Conservation (phyloP, 2,113 vertebrate species). For the Pteronura brasiliensis region DNA sequence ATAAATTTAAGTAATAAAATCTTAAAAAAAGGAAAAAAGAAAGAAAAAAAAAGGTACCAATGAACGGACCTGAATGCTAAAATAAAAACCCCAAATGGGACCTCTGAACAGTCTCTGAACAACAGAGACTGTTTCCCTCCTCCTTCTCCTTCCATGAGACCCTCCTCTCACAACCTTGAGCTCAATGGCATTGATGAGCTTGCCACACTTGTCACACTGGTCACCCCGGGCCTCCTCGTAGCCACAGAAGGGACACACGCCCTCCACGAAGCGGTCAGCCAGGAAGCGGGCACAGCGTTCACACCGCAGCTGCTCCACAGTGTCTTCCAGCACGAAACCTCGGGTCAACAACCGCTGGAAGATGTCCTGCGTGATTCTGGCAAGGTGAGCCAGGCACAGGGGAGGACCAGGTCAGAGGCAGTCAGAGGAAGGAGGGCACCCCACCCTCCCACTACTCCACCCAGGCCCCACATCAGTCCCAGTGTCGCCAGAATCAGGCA, state of each 20-base stretch:
- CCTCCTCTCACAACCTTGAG: conserved; percentile 90
- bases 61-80: background rate
- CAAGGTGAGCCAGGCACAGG: fast-evolving
- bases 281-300: conserved; percentile 91
- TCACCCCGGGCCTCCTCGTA: conserved; percentile 95
- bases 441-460: background rate
- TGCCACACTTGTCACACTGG: conserved; percentile 97
- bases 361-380: conserved; percentile 95
- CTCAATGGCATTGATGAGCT: conserved; percentile 96
- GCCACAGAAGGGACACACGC: conserved; percentile 91
- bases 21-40: background rate
- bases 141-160: background rate
- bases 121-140: background rate
- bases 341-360: conserved; percentile 89
- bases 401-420: background rate
- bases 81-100: background rate
- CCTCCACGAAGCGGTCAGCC: conserved; percentile 97
- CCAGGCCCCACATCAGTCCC: background rate
- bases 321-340: conserved; percentile 89
- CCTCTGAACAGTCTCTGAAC: background rate
- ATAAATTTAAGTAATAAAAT: background rate
- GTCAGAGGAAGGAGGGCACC: background rate
- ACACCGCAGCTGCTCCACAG: conserved; percentile 92
- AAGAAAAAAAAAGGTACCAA: background rate
- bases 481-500: background rate